Evolutionary conservation across 2,888 invertebrate genomes (phyloP), one percentile per base, ranked within the genome.

Genomic region (Luffia ferchaultella): DNA sequence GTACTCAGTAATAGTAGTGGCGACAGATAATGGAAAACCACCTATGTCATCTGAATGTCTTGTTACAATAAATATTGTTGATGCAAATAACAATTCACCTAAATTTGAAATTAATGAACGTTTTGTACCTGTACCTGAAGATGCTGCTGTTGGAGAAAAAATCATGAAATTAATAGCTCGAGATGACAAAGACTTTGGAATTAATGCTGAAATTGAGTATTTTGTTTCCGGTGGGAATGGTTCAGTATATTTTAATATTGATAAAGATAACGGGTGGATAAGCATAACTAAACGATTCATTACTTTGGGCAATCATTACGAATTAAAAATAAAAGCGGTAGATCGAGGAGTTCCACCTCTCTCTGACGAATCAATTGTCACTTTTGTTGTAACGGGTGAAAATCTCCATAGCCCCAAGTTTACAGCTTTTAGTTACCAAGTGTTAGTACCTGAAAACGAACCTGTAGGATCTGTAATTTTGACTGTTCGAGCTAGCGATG

Each of bases 1-100:
- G 60, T 96, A 96, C 67, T 88, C 91, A 0, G 77, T 97, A n/a
- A 90, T 92, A 1, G 89, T 97, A n/a, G 77, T 96, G 1, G 97
- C 97, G 0, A 95, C 93, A 0, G 97, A 98, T 72, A 95, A 96
- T 64, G 98, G 97, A 0, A 96, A 95, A 68, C 97, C 97, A 1
- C 96, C 97, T 0, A 89, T 96, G 88, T 95, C 95, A 30, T 93
- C 96, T 0, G 95, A 93, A 72, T 92, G 93, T 59, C 79, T 92
- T 30, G 91, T 97, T 0, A 91, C 91, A 44, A 90, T 97, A 20
- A 95, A 93, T 65, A 90, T 97, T 0, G 93, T 96, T 0, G 96
- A 97, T 70, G 94, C 95, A 2, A 97, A 97, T 68, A 95, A 96
- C 67, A 93, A 96, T 68, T 88, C 94, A 5, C 97, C 97, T 0